Base-by-base conservation (phyloP, 2,888 invertebrate species). In the Syritta pipiens region DNA sequence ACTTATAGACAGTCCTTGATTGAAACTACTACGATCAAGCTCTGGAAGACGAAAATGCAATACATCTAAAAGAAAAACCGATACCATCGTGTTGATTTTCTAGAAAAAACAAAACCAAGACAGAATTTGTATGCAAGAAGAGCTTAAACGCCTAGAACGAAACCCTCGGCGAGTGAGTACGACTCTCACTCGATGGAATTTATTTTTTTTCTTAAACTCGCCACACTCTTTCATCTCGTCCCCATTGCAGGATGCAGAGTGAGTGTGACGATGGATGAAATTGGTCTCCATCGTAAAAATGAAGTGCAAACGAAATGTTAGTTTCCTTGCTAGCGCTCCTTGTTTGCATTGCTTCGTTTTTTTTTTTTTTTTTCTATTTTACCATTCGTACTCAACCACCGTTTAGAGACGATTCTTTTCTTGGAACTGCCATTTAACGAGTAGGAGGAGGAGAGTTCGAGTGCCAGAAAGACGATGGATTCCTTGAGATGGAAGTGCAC, bases 281-380 rank as follows among this genome's bases (percentile, higher is more conserved):
- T 77, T 72, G 72, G 60, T 77, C n/a, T n/a, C 60, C 71, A 67
- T 72, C 77, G 77, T 72, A 72, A 77, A 68, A 77, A 65, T 77
- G 59, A 72, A 77, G 77, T 77, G 77, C 72, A 77, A 77, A 72
- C 77, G 55, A 67, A 77, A 72, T 60, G 77, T 65, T 77, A 69
- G 71, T 65, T 55, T 22, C 35, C 19, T 3, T 57, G 48, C 68
- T 59, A 19, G 32, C 44, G 32, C 42, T 69, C 14, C 65, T 65
- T 72, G 77, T 72, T 77, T 65, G 77, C 65, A 53, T 65, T 76
- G 51, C 42, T 40, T 35, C 53, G 10, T 44, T 9, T 28, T 1
- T 6, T 53, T 60, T 51, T 51, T 32, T 6, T 17, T 57, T 42
- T 65, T 77, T 32, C n/a, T 22, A 1, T 7, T 24, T 32, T 46